Conservation (phyloP, 2,888 invertebrate genomes). For the Lacanobia oleracea region DNA sequence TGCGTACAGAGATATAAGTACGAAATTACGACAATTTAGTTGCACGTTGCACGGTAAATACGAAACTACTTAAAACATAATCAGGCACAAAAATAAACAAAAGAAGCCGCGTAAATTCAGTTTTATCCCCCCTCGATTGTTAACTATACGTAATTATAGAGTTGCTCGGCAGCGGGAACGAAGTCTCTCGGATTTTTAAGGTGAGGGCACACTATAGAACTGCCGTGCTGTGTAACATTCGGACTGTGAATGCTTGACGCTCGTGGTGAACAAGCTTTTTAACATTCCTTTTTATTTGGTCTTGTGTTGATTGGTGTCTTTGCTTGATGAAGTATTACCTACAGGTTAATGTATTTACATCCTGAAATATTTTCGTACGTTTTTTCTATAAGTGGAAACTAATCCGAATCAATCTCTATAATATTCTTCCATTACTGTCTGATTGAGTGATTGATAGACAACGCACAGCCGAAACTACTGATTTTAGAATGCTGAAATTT, state of each 20-base stretch:
- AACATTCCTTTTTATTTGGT: not conserved
- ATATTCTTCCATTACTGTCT: too few relatives aligned
- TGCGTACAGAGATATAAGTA: not conserved
- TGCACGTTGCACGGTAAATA: constrained; percentile 1
- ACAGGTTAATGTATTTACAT: too few relatives aligned
- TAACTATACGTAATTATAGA: constrained; percentile 53
- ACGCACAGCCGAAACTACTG: too few relatives aligned
- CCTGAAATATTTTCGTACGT: too few relatives aligned
- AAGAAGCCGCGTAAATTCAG: constrained; percentile 34
- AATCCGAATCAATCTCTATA: too few relatives aligned
- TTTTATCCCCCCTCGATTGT: constrained; percentile 37
- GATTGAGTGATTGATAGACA: too few relatives aligned
- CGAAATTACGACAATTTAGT: constrained; percentile 13
- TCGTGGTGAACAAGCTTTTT: not conserved
- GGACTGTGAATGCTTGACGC: not conserved
- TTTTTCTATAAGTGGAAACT: too few relatives aligned
- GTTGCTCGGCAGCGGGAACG: constrained; percentile 3
- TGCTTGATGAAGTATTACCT: too few relatives aligned
- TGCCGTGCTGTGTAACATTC: not conserved
- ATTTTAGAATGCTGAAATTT: too few relatives aligned
- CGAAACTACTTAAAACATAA: constrained; percentile 38
- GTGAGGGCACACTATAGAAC: constrained; percentile 10
- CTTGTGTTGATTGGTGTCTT: too few relatives aligned
- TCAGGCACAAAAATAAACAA: constrained; percentile 39
- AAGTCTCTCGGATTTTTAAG: constrained; percentile 20